Base-by-base conservation (phyloP, 2,888 invertebrate species). In the Xestia xanthographa region DNA sequence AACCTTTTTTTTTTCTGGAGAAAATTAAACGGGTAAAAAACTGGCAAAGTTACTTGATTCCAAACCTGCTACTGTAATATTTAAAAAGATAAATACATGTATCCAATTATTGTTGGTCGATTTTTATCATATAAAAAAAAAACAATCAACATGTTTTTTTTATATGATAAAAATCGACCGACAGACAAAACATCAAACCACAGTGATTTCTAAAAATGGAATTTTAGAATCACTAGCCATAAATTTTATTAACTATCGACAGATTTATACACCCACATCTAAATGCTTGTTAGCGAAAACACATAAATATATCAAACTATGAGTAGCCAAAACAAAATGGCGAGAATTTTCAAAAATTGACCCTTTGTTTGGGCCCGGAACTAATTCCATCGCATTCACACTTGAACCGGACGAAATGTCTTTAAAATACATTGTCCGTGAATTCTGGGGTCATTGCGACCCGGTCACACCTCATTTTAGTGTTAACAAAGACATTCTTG, bases 361-460 rank as follows among this genome's bases (percentile, higher is more conserved):
- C 95, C 96, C 96, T 93, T 94, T 90, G 93, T 93, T 90, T 90
- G 90, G 86, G 83, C 82, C 91, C 93, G 95, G 91, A 93, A 94
- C 95, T 75, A 95, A 96, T 96, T 95, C 92, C 93, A 93, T 94
- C 90, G 92, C 95, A 92, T 94, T 95, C 90, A 94, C 94, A 94
- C 95, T 95, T 94, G 94, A 92, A 93, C 91, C 90, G 91, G 89
- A 92, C 90, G 90, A 91, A 94, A 94, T 93, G 91, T 92, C 92
- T 92, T 94, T 92, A 94, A 94, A 96, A 92, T 96, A 95, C 94
- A 96, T 96, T 94, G 94, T 92, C 94, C 96, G 95, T 96, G 88
- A 95, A 95, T 87, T 91, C 87, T 87, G 85, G 95, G 96, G 95
- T 95, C 95, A 93, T 93, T 95, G 92, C 89, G 89, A 90, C 89